Conservation (phyloP, 2,888 invertebrate genomes). For the Hipparchia sbordonii region DNA sequence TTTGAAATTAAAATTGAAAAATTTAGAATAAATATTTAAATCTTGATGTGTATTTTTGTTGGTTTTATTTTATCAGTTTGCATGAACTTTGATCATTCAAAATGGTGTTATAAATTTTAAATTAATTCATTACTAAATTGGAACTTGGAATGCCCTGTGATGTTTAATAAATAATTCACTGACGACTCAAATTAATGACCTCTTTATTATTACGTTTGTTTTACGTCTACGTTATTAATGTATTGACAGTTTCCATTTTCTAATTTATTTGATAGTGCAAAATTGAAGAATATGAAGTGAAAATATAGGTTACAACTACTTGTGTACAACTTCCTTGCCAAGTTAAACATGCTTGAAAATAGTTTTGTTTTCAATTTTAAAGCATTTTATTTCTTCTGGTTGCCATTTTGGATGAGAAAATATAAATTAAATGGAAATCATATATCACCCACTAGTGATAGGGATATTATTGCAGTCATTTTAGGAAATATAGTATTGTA, state of each 20-base stretch:
- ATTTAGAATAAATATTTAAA: no score
- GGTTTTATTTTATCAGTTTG: no score
- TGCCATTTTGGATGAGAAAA: slow-evolving; percentile 37
- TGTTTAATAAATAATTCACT: neutral
- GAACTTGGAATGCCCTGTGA: neutral
- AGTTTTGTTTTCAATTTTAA: slow-evolving; percentile 25
- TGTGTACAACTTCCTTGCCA: neutral
- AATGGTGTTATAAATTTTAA: neutral
- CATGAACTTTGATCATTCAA: neutral
- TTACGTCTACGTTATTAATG: neutral
- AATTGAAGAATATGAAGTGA: neutral
- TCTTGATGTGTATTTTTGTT: no score
- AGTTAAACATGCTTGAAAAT: neutral
- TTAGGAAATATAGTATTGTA: no score
- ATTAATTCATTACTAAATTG: neutral
- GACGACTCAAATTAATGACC: neutral
- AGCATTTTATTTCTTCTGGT: slow-evolving; percentile 31
- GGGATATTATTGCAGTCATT: no score
- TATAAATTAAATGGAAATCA: slow-evolving; percentile 30
- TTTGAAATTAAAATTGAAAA: no score
- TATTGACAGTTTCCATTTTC: no score
- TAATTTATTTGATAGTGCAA: neutral
- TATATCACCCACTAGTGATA: slow-evolving; percentile 24
- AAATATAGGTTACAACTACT: neutral
- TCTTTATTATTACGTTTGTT: neutral